Base-by-base conservation (phyloP, 2,888 invertebrate species). In the Ferrisia virgata region DNA sequence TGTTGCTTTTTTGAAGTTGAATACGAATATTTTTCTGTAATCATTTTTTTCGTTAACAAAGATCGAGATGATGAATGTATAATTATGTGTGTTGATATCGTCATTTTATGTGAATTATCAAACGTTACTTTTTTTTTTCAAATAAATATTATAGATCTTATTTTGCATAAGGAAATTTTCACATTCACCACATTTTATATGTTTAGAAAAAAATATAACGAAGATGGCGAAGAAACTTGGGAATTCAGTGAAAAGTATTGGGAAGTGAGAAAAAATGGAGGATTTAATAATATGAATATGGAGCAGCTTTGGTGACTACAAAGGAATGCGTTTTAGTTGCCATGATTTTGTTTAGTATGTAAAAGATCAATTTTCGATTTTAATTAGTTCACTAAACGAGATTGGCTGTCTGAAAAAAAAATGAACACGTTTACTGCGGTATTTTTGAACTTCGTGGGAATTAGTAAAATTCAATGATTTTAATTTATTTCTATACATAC, bases 181-280 rank as follows among this genome's bases (percentile, higher is more conserved):
- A 47, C 18, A 9, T 18, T n/a, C n/a, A n/a, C n/a, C 4, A 18
- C n/a, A 47, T 47, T 47, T 18, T 8, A 4, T 8, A 18, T 47
- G 3, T 18, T n/a, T n/a, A 91, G 91, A 80, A 91, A 91, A 88
- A 86, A 88, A 36, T 85, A 88, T 47, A 86, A 86, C n/a, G 90
- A 89, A 39, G 88, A 88, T 79, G 91, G 91, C 40, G 91, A 92
- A 85, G 93, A 93, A 87, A 89, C 89, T 84, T 95, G 93, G 93
- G 91, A 92, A 87, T 94, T 92, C 89, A 92, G 91, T 86, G 92
- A 93, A 82, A 92, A 92, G 88, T 95, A 95, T 89, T 95, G 95
- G 95, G 92, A 93, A 87, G 90, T 90, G 85, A 88, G 92, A 53
- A 92, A 93, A 86, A 92, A 91, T 86, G 92, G 91, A 0, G 93